Conservation (phyloP, 2,888 invertebrate species). For the Sicus ferrugineus region DNA sequence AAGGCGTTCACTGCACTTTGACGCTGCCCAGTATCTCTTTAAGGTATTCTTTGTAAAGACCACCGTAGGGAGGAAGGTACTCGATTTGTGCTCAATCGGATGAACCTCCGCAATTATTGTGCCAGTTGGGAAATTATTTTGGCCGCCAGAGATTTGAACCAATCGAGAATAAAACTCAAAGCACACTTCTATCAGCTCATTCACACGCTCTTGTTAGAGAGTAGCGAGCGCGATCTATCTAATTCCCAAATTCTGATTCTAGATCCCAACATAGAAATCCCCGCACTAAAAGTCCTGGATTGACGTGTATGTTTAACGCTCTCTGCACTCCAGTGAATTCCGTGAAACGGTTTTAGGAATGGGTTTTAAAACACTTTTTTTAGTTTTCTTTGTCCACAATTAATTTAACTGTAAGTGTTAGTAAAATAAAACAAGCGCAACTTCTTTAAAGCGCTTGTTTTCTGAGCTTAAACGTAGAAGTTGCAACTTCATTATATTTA, state of each 20-base stretch:
- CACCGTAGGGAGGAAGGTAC: too few species aligned
- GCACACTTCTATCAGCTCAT: not conserved
- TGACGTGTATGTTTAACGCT: not conserved
- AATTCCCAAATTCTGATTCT: too few species aligned
- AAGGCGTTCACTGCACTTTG: constrained; percentile 20
- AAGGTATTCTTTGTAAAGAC: too few species aligned
- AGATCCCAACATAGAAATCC: not conserved
- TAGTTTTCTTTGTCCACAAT: constrained; percentile 10
- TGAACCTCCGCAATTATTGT: too few species aligned
- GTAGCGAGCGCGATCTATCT: too few species aligned
- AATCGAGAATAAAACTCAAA: too few species aligned
- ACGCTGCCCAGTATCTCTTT: not conserved
- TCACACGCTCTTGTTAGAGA: too few species aligned
- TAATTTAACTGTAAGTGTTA: constrained; percentile 4
- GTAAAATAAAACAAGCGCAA: constrained; percentile 6
- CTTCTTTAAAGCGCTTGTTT: not conserved
- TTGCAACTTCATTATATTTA: constrained; percentile 11
- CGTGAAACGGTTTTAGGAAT: not conserved
- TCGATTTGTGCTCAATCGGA: too few species aligned
- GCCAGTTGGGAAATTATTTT: too few species aligned
- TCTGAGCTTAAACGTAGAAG: not conserved
- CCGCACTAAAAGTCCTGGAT: not conserved
- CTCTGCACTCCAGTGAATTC: constrained; percentile 9
- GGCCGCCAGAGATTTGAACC: too few species aligned
- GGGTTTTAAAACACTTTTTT: not conserved